Conservation (phyloP, 1,140 invertebrate genomes). For the Rhynchophorus ferrugineus region DNA sequence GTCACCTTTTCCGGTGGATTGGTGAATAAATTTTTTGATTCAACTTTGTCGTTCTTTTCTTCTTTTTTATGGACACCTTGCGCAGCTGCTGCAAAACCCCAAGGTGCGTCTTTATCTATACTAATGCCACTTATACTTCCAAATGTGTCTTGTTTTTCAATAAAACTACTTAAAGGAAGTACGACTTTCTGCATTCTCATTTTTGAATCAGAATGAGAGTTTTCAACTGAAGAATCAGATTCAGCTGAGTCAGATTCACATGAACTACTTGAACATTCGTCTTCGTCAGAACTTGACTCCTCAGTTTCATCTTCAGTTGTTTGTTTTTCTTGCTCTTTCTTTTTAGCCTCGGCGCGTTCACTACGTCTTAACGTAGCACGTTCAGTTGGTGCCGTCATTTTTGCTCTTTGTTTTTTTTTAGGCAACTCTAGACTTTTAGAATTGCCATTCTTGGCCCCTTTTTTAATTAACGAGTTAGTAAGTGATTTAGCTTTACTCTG, state of each 20-base stretch:
- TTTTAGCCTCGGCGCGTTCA: conserved; percentile 4
- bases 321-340: conserved; percentile 9
- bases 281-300: conserved; percentile 35
- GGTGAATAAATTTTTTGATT: conserved; percentile 20
- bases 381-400: background rate
- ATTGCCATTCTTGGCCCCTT: conserved; percentile 7
- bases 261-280: conserved; percentile 36
- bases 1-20: conserved; percentile 14
- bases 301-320: conserved; percentile 15
- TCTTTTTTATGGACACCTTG: conserved; percentile 47
- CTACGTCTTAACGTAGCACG: conserved; percentile 9
- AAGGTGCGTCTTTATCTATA: conserved; percentile 51
- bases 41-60: background rate
- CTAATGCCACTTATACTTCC: conserved; percentile 44
- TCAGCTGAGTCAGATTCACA: conserved; percentile 39
- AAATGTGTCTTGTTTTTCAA: conserved; percentile 38
- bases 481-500: background rate
- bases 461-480: background rate
- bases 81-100: conserved; percentile 67
- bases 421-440: conserved; percentile 1
- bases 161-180: conserved; percentile 14
- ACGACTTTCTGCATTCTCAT: conserved; percentile 26
- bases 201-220: conserved; percentile 21
- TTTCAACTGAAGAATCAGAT: conserved; percentile 23
- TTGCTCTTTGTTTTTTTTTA: conserved; percentile 10